Evolutionary conservation across 2,888 invertebrate species (phyloP), one percentile per base, ranked within the genome.

Genomic region (Archaeoteleia sp.): DNA sequence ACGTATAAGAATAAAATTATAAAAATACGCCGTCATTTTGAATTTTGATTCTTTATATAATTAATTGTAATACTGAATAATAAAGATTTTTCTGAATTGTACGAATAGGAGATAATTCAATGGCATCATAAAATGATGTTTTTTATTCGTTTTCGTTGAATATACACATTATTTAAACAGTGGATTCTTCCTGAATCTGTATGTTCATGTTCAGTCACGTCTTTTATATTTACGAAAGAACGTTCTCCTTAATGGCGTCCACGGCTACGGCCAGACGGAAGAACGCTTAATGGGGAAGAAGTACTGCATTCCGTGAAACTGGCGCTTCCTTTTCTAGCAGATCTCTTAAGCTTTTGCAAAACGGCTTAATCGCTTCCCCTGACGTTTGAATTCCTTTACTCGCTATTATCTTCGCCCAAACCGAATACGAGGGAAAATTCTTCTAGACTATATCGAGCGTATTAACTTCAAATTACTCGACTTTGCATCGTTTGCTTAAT

Each of bases 221-320:
- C 53, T 72, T 71, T 79, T 78, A 78, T 81, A 81, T 83, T 80
- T 78, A 83, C 78, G 81, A 77, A 73, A 77, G 78, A 81, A 74
- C 75, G 81, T 77, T 78, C 77, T 73, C 75, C 78, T 82, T 83
- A 83, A 83, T 82, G 79, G 79, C 76, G 77, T 77, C 76, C 77
- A 75, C 76, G 75, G 77, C 77, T 72, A 75, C 77, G 77, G 75
- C 76, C 78, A 79, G 74, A 77, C 79, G 80, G 78, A 79, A 78
- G 76, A 76, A 76, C 78, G 77, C 77, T 82, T 82, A 83, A 82
- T 82, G 78, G 79, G 74, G 77, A 81, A 77, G 79, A 79, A 79
- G 74, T 70, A 74, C 72, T 72, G 74, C 73, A 72, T 76, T 74
- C 71, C 74, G 67, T 70, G 73, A 70, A 71, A 69, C 74, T 75